Percentiles rank a stretch among this genome's conserved stretches.
phyloP scores from a whole-genome alignment of 2,888 invertebrate species.

The Eupithecia pulchellata region DNA sequence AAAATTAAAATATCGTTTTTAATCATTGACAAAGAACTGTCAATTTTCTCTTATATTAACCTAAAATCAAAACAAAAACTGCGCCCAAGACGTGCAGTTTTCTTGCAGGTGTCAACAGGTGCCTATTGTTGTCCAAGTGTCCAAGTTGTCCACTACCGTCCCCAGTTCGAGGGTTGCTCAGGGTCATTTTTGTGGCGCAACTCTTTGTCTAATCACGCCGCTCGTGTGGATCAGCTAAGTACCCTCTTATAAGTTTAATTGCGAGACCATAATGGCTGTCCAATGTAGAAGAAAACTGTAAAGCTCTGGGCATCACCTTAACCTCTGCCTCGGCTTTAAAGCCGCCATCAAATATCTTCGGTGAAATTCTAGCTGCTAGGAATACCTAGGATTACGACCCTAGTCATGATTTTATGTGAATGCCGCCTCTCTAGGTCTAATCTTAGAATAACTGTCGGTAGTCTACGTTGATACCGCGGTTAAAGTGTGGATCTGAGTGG shows the following conservation, averaged over 20 bases:
- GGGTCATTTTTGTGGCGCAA: not conserved
- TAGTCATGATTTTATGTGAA: not conserved
- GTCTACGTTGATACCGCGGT: not conserved
- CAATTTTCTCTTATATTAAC: not conserved
- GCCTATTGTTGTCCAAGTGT: not conserved
- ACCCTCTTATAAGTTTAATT: slow-evolving; percentile 2
- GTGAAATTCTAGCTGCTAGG: not conserved
- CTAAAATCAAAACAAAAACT: not conserved
- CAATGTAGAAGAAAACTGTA: slow-evolving; percentile 7
- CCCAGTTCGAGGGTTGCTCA: not conserved
- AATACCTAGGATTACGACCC: slow-evolving; percentile 2
- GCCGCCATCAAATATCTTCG: slow-evolving; percentile 4
- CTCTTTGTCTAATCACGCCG: not conserved
- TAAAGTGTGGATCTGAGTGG: no score
- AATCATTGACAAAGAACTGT: not conserved
- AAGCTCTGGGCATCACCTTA: not conserved
- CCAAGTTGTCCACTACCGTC: no score
- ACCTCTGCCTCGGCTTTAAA: not conserved
- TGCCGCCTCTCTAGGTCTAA: not conserved
- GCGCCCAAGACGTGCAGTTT: no score
- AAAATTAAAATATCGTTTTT: not conserved
- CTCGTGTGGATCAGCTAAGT: not conserved
- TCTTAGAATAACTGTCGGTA: not conserved
- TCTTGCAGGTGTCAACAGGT: no score
- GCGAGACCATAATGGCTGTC: not conserved